Conservation (phyloP, 2,888 invertebrate genomes). For the Callosobruchus maculatus region DNA sequence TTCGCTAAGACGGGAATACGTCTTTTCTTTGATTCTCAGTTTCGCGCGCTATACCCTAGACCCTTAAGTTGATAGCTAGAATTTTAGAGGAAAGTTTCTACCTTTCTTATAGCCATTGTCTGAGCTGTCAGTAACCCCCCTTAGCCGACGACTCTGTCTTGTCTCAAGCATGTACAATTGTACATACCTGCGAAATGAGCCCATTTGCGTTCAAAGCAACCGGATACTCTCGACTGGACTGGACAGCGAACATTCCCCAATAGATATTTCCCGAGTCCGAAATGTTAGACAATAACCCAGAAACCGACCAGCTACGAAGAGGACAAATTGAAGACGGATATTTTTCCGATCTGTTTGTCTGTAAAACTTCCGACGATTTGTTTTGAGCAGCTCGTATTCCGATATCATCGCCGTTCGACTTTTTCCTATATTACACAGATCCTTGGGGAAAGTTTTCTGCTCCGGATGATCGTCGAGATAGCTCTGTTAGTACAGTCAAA, state of each 20-base stretch:
- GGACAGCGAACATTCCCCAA: background rate
- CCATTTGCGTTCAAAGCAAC: background rate
- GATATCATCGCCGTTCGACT: background rate
- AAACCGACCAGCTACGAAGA: background rate
- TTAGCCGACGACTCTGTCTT: background rate
- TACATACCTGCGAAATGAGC: background rate
- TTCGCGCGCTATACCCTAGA: too few relatives aligned
- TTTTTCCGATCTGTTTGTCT: conserved; percentile 5
- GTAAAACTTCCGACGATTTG: conserved; percentile 41
- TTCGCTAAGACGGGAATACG: too few relatives aligned
- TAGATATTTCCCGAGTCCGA: background rate
- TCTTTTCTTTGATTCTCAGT: too few relatives aligned
- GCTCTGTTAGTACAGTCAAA: background rate
- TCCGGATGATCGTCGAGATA: background rate
- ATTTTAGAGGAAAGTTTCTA: too few relatives aligned
- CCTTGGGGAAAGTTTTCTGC: background rate
- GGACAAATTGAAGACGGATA: background rate
- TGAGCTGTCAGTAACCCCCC: too few relatives aligned
- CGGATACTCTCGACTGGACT: background rate
- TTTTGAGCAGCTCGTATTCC: conserved; percentile 27
- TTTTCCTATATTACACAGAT: background rate
- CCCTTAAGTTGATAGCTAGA: too few relatives aligned
- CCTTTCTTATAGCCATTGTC: too few relatives aligned
- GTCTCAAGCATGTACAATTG: background rate
- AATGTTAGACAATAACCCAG: background rate